A percentile compares a stretch with the other conserved stretches of the same genome.
These are phyloP conservation scores for Colius striatus DNA, from an alignment of 2,113 vertebrate species.

Conservation along the genomic window DNA sequence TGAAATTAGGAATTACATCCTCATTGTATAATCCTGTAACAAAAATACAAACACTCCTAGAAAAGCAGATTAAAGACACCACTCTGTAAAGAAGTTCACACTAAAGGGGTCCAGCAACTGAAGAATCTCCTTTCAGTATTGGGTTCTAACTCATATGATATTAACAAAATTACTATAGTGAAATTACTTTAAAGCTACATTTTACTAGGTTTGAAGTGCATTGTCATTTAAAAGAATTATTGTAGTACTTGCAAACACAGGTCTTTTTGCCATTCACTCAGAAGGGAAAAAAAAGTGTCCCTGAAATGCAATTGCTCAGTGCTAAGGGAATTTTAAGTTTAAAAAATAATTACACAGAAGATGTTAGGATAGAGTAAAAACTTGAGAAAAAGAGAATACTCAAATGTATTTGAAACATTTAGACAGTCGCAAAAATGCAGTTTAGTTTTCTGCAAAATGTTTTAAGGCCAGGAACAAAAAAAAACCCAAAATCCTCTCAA, in stretches of 20 bases:
- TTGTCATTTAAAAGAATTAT: not conserved
- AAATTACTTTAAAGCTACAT: not conserved
- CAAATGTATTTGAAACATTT: not conserved
- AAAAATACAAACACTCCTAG: not conserved
- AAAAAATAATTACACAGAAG: not conserved
- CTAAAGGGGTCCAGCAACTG: not conserved
- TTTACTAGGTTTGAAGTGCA: too few relatives aligned
- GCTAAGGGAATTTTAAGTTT: not conserved
- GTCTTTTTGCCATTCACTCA: not conserved
- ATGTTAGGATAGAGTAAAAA: not conserved
- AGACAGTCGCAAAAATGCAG: not conserved
- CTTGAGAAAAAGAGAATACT: not conserved
- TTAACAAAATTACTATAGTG: not conserved
- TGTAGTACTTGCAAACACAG: not conserved
- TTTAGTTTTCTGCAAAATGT: not conserved
- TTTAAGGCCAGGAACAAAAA: not conserved
- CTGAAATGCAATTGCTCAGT: not conserved
- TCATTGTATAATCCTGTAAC: not conserved
- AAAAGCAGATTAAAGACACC: not conserved
- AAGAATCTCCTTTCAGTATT: not conserved
- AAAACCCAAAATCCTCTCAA: too few relatives aligned
- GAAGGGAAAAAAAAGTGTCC: not conserved
- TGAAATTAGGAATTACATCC: not conserved
- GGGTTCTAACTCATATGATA: not conserved
- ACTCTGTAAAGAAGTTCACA: not conserved